Evolutionary conservation across 1,140 invertebrate genomes (phyloP), one percentile per base, ranked within the genome.

Genomic region (Drosophila malerkotliana): DNA sequence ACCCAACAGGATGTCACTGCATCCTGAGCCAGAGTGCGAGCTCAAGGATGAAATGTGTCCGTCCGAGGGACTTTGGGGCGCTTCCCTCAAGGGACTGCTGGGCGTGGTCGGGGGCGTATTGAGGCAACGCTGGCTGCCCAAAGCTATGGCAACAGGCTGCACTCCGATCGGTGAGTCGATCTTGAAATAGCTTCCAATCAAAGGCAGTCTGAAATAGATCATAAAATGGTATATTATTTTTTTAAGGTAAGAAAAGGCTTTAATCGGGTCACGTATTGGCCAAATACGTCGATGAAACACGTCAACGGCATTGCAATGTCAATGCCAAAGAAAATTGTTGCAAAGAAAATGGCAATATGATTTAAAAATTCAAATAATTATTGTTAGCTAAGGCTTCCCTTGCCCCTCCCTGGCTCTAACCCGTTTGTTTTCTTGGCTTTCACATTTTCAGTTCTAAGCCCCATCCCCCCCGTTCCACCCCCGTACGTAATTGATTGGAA

Each of bases 1-100:
- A 91, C 90, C 90, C 71, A 91, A 76, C 61, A 89, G 73, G 34
- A 91, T 85, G 67, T 92, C 91, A 63, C 85, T 91, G 64, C 79
- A 91, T 64, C 47, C 71, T 44, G 72, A 74, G 37, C 71, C 84
- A 21, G 90, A 87, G 56, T 83, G 84, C 37, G 91, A 92, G 60
- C 91, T 92, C 57, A 91, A 52, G 53, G 90, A 88, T 52, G 83
- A 91, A 54, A 81, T 77, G 39, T 91, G 90, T 39, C 79, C 84
- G 49, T 91, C 90, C 39, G 81, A 84, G 15, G 90, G 90, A 59
- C 90, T 91, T 14, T 91, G 90, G 3, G 88, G 77, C 26, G 88
- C 58, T 59, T 90, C 89, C 49, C 85, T 72, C 58, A 87, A 26
- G 26, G 90, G 90, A 61, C 90, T 92, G 64, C 84, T 88, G 32